A percentile compares a stretch with the other conserved stretches of the same genome.
Conservation (phyloP, 2,113 vertebrate species). For the Phoxinus phoxinus region DNA sequence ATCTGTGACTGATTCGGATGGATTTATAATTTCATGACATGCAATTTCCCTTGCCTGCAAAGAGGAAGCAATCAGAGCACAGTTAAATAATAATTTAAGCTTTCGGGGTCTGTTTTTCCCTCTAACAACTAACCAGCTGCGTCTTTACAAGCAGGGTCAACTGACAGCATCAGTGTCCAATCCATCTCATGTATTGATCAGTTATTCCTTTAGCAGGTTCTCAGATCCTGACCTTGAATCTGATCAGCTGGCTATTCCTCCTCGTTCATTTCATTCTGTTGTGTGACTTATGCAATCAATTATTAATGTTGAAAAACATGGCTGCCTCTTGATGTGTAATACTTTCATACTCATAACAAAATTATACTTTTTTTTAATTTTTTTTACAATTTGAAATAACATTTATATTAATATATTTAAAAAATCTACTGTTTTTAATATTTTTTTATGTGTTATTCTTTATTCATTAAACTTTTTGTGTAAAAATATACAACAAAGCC, state of each 20-base stretch:
- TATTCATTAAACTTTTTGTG: no score
- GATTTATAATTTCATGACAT: slow-evolving; percentile 20
- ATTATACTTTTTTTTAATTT: no score
- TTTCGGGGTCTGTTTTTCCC: slow-evolving; percentile 44
- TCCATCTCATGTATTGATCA: slow-evolving; percentile 67
- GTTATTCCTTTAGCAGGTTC: slow-evolving; percentile 49
- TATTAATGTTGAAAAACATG: background rate
- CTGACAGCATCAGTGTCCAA: slow-evolving; percentile 59
- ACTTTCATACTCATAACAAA: background rate
- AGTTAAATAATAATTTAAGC: no score
- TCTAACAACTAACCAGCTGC: slow-evolving; percentile 56
- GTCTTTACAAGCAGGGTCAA: slow-evolving; percentile 46
- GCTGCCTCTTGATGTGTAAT: background rate
- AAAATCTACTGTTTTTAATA: no score
- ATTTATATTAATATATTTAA: no score
- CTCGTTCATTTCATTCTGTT: slow-evolving; percentile 13
- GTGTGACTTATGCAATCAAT: slow-evolving; percentile 38
- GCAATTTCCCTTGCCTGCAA: background rate
- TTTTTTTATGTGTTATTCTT: no score
- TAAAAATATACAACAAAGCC: no score
- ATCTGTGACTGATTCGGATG: slow-evolving; percentile 1
- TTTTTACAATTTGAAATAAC: no score
- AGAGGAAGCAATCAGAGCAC: background rate
- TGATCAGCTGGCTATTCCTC: slow-evolving; percentile 41
- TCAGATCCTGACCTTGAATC: slow-evolving; percentile 66